Conservation (phyloP, 2,797 vertebrate genomes). For the Rhabdomys pumilio region DNA sequence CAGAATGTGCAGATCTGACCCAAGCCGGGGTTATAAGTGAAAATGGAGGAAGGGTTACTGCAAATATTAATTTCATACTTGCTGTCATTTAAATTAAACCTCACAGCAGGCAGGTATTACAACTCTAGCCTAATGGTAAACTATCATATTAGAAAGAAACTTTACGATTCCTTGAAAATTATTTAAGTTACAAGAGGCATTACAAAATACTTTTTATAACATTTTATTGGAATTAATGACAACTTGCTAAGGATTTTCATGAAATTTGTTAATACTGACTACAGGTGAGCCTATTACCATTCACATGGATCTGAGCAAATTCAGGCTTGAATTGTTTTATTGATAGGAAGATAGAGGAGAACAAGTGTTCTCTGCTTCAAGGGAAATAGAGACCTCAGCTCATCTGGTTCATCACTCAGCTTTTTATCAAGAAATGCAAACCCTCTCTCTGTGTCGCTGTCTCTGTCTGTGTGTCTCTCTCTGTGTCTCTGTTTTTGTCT, state of each 20-base stretch:
- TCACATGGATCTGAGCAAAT: conserved; percentile 11
- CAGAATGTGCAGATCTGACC: neutral
- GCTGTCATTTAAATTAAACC: neutral
- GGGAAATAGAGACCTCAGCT: neutral
- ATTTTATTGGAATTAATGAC: conserved; percentile 41
- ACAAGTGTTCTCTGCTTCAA: neutral
- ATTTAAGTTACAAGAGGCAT: conserved; percentile 28
- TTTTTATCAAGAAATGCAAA: neutral
- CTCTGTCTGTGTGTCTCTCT: neutral
- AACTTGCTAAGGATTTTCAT: conserved; percentile 39
- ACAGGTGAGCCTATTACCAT: neutral
- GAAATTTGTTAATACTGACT: conserved; percentile 1
- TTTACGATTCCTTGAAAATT: conserved; percentile 29
- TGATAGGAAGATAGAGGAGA: neutral
- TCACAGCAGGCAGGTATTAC: neutral
- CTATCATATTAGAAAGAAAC: neutral
- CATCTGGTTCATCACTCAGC: neutral
- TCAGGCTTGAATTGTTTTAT: conserved; percentile 24
- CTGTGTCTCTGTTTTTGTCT: too few relatives aligned
- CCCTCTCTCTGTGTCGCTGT: neutral
- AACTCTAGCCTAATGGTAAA: conserved; percentile 20
- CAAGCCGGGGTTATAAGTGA: neutral
- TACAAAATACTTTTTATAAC: neutral
- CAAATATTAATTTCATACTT: neutral
- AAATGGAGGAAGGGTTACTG: neutral